Evolutionary conservation across 2,888 invertebrate species (phyloP).

Genomic region (Herminia tarsipennalis): DNA sequence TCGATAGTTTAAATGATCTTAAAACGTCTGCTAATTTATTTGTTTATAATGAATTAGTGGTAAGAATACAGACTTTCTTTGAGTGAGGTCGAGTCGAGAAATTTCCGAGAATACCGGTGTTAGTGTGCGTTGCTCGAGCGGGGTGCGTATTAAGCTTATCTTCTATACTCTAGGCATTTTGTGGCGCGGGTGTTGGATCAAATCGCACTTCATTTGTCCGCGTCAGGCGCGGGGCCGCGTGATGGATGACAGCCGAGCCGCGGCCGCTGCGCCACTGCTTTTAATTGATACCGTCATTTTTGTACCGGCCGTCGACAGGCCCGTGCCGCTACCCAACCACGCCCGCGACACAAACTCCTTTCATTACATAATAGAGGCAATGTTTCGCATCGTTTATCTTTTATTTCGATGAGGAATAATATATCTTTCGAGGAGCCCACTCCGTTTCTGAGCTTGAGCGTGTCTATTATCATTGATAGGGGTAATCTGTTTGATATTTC

Average conservation of each 20-base stretch:
- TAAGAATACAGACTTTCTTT: no score
- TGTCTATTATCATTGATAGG: slow-evolving; percentile 56
- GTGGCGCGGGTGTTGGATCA: slow-evolving; percentile 70
- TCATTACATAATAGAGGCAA: slow-evolving; percentile 55
- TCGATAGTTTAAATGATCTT: no score
- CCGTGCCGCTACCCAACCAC: no score
- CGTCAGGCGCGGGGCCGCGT: slow-evolving; percentile 68
- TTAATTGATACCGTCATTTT: slow-evolving; percentile 82
- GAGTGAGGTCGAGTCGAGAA: no score
- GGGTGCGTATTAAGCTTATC: no score
- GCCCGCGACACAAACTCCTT: slow-evolving; percentile 40
- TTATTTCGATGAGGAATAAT: slow-evolving; percentile 46
- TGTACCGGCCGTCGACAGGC: slow-evolving; percentile 50
- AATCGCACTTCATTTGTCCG: slow-evolving; percentile 84
- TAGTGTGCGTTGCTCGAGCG: no score
- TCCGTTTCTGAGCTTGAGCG: slow-evolving; percentile 46
- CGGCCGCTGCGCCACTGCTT: slow-evolving; percentile 59
- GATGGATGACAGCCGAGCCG: slow-evolving; percentile 72
- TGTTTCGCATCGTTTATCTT: slow-evolving; percentile 52
- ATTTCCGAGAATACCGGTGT: no score
- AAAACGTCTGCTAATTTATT: no score
- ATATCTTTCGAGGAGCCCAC: slow-evolving; percentile 45
- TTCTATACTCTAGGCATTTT: no score
- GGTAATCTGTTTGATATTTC: slow-evolving; percentile 59
- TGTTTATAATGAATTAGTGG: no score